These are phyloP conservation scores for Loripinus fragilis DNA, from an alignment of 2,888 invertebrate species.

Conservation along the genomic window DNA sequence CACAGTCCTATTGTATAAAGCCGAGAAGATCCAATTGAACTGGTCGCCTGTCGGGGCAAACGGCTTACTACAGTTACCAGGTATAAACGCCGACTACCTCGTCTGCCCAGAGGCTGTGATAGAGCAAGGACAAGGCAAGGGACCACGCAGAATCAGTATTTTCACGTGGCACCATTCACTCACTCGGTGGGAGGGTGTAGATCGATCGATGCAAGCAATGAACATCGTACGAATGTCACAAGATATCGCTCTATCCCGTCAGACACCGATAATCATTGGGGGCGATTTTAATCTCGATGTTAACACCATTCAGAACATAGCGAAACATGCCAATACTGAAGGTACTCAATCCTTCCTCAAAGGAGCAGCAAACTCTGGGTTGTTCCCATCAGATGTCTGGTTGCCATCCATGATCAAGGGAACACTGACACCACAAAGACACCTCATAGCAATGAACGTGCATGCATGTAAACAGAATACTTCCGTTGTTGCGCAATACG, in stretches of 20 bases:
- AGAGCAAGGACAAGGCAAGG: neutral
- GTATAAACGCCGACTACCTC: neutral
- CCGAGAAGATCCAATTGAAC: neutral
- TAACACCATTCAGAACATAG: neutral
- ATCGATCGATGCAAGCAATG: neutral
- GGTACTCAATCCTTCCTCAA: neutral
- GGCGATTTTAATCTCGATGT: conserved; percentile 11
- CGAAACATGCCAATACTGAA: neutral
- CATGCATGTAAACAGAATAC: neutral
- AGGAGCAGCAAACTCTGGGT: neutral
- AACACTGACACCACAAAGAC: neutral
- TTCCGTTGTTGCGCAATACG: neutral
- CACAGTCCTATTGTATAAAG: conserved; percentile 5
- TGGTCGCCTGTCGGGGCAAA: neutral
- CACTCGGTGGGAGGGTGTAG: neutral
- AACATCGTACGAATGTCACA: neutral
- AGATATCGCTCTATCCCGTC: neutral
- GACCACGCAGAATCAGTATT: neutral
- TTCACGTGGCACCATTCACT: conserved; percentile 5
- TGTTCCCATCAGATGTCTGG: neutral
- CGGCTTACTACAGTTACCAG: neutral
- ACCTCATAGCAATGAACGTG: neutral
- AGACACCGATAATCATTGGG: neutral
- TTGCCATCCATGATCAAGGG: neutral
- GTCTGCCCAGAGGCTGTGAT: conserved; percentile 11